phyloP scores from a whole-genome alignment of 2,888 invertebrate species.

The Troilus luridus region DNA sequence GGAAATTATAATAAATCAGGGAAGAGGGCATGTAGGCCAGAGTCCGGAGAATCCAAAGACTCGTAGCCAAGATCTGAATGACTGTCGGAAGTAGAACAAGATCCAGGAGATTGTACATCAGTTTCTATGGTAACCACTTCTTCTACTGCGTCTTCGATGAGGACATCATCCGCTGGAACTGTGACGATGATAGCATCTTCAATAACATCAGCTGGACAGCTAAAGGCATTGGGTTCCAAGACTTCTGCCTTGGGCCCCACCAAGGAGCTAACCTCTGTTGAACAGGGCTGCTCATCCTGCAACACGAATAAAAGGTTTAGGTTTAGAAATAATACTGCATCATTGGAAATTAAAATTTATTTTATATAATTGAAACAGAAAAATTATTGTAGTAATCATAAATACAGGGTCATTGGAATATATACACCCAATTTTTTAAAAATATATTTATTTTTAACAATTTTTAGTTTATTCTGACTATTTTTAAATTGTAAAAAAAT shows the following conservation, averaged over 20 bases:
- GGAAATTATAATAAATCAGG: slow-evolving; percentile 64
- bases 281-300: slow-evolving; percentile 67
- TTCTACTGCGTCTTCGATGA: slow-evolving; percentile 71
- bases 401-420: no score
- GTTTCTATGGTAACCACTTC: slow-evolving; percentile 67
- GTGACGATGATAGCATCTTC: slow-evolving; percentile 61
- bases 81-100: slow-evolving; percentile 58
- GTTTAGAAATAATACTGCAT: slow-evolving; percentile 68
- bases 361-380: background rate
- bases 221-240: slow-evolving; percentile 78
- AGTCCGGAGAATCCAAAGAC: slow-evolving; percentile 75
- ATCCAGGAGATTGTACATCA: slow-evolving; percentile 7
- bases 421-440: no score
- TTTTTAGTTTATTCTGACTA: no score
- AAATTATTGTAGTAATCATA: background rate
- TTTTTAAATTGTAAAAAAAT: no score
- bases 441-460: no score
- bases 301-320: slow-evolving; percentile 65
- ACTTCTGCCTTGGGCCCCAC: slow-evolving; percentile 90
- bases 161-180: slow-evolving; percentile 69
- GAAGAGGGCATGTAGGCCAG: slow-evolving; percentile 63
- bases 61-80: slow-evolving; percentile 78
- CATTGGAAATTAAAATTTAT: slow-evolving; percentile 55
- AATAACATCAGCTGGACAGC: slow-evolving; percentile 55
- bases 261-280: slow-evolving; percentile 72